Evolutionary conservation across 2,797 vertebrate species (phyloP).

Genomic region (Poeciliopsis gracilis): DNA sequence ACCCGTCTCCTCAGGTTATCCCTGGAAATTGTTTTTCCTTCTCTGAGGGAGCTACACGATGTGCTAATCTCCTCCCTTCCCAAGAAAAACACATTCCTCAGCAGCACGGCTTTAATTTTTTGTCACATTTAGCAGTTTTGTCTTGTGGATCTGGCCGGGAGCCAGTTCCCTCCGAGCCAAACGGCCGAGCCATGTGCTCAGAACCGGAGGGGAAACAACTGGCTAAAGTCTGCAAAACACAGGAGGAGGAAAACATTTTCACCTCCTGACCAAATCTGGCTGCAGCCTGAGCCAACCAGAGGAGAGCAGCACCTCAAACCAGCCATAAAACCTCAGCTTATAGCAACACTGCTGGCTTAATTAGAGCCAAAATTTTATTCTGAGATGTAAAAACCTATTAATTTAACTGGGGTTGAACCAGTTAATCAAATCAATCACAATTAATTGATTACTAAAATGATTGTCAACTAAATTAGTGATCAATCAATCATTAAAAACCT

Average conservation of each 20-base stretch:
- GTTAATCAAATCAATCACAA: too few relatives aligned
- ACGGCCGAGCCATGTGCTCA: slow-evolving; percentile 62
- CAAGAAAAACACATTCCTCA: slow-evolving; percentile 78
- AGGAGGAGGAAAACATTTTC: slow-evolving; percentile 35
- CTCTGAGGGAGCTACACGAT: slow-evolving; percentile 44
- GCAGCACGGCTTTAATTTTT: slow-evolving; percentile 68
- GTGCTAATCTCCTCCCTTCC: slow-evolving; percentile 67
- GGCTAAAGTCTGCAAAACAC: slow-evolving; percentile 43
- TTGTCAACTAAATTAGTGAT: too few relatives aligned
- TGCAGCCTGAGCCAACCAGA: slow-evolving; percentile 1
- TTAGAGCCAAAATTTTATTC: not conserved
- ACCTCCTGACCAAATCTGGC: slow-evolving; percentile 10
- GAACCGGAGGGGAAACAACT: slow-evolving; percentile 37
- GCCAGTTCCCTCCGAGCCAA: slow-evolving; percentile 55
- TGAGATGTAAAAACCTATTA: not conserved
- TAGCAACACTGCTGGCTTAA: not conserved
- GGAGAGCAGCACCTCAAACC: not conserved
- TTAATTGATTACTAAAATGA: too few relatives aligned
- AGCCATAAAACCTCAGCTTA: not conserved
- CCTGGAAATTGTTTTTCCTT: slow-evolving; percentile 65
- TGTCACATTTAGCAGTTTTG: slow-evolving; percentile 66
- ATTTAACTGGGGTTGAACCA: not conserved
- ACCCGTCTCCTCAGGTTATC: slow-evolving; percentile 50
- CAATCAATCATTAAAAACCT: too few relatives aligned
- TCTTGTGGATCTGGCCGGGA: slow-evolving; percentile 51